phyloP scores from a whole-genome alignment of 2,888 invertebrate species.

The Hypsopygia costalis region DNA sequence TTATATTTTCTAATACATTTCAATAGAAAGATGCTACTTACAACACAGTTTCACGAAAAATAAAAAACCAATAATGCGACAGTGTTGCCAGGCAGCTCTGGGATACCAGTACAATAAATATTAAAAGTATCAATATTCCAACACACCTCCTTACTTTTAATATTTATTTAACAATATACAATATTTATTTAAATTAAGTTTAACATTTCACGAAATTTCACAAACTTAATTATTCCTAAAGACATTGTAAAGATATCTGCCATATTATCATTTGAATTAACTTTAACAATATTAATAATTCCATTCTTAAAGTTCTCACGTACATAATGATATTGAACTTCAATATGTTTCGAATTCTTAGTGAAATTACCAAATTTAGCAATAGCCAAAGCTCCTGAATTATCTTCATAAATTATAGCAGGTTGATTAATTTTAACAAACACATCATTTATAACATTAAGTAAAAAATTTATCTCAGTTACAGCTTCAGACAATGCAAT shows the following conservation, averaged over 20 bases:
- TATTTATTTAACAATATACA: too few relatives aligned
- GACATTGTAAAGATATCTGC: constrained; percentile 23
- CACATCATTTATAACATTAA: constrained; percentile 21
- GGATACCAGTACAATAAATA: too few relatives aligned
- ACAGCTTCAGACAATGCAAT: constrained; percentile 27
- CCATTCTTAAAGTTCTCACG: constrained; percentile 27
- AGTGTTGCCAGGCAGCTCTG: too few relatives aligned
- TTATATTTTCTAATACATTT: too few relatives aligned
- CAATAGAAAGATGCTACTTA: too few relatives aligned
- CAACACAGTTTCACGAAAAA: too few relatives aligned
- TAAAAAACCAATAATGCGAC: too few relatives aligned
- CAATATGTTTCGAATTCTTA: constrained; percentile 23
- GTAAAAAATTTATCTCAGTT: constrained; percentile 23
- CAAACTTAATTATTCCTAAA: constrained; percentile 16
- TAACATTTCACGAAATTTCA: background rate
- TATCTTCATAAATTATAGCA: constrained; percentile 30
- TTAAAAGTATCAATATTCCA: too few relatives aligned
- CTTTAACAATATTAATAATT: constrained; percentile 29
- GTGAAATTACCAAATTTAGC: constrained; percentile 14
- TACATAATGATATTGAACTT: constrained; percentile 21
- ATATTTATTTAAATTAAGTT: too few relatives aligned
- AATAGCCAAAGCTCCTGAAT: constrained; percentile 23
- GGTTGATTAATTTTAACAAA: constrained; percentile 20
- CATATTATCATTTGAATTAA: constrained; percentile 20
- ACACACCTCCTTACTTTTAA: too few relatives aligned